Conservation (phyloP, 1,140 invertebrate genomes). For the Diploscapter pachys region DNA sequence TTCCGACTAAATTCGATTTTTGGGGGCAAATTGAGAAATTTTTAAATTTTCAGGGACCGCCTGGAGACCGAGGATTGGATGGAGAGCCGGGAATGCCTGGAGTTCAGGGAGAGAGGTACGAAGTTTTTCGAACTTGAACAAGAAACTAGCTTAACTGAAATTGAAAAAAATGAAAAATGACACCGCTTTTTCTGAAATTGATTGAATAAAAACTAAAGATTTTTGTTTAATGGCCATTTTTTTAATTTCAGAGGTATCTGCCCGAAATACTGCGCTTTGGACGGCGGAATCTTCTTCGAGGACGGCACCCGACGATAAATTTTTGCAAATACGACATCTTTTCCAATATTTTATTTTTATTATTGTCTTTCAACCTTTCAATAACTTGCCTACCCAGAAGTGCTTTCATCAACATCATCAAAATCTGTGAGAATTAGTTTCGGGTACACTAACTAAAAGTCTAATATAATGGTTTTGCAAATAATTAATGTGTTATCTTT, state of each 20-base stretch:
- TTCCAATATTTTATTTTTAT: no score
- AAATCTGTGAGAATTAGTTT: no score
- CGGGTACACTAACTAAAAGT: no score
- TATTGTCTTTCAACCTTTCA: no score
- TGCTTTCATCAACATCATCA: no score
- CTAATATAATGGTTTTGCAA: no score
- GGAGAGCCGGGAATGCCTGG: constrained; percentile 33
- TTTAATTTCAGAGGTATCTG: constrained; percentile 48
- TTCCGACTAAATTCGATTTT: neutral
- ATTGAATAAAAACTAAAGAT: neutral
- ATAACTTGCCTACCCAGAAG: no score
- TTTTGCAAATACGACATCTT: neutral
- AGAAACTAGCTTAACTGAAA: no score
- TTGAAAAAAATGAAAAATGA: no score
- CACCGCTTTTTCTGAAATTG: neutral
- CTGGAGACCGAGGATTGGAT: constrained; percentile 44
- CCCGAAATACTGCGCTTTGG: constrained; percentile 53
- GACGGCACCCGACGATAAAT: constrained; percentile 49
- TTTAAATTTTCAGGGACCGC: constrained; percentile 17
- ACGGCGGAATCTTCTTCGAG: constrained; percentile 55
- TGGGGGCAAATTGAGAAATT: constrained; percentile 12
- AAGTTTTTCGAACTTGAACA: constrained; percentile 2
- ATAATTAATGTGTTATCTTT: no score
- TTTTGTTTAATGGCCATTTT: neutral
- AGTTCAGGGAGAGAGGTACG: constrained; percentile 29